Base-by-base conservation (phyloP, 2,113 vertebrate genomes). In the Alethe castanea region DNA sequence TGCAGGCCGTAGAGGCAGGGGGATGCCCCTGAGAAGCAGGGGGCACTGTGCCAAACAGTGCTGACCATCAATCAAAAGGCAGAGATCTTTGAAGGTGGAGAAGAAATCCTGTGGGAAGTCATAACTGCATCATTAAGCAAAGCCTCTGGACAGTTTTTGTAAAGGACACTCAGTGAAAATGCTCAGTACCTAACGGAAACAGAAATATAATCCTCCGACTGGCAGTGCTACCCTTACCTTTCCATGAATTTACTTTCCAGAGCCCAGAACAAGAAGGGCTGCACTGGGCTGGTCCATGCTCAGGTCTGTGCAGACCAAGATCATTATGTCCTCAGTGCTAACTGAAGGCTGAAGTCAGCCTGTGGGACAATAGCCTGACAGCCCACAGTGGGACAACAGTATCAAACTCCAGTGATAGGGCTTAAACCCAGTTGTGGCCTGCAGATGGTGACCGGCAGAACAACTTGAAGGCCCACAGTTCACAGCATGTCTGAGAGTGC, bases 21-120 rank as follows among this genome's bases (percentile, higher is more conserved):
- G 5, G 14, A 33, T 29, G 42, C 3, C 10, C 42, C 14, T 25
- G 23, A 70, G 22, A 47, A 81, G 42, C 28, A 44, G 20, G 6
- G 3, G 3, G 16, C 44, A 52, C 23, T 0, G 0, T 11, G 9
- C 26, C 1, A 2, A 14, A 77, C 14, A 18, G 19, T 11, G 22
- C 35, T 1, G 2, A 87, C 14, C 2, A 1, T 36, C 31, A 33
- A 13, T 17, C 13, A 83, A 36, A 56, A 80, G 31, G 31, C 36
- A 50, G 22, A 61, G 5, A 25, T 61, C 47, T 86, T 86, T 26
- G 29, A 81, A 61, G 17, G 14, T n/a, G 18, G 8, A 67, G 9
- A 60, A 78, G 31, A 86, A 81, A 52, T 62, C 22, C 7, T 52
- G 28, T 60, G 7, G 11, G 53, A 24, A 67, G 19, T 29, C 16